Conservation (phyloP, 1,140 invertebrate genomes). For the Bradynema listronoti region DNA sequence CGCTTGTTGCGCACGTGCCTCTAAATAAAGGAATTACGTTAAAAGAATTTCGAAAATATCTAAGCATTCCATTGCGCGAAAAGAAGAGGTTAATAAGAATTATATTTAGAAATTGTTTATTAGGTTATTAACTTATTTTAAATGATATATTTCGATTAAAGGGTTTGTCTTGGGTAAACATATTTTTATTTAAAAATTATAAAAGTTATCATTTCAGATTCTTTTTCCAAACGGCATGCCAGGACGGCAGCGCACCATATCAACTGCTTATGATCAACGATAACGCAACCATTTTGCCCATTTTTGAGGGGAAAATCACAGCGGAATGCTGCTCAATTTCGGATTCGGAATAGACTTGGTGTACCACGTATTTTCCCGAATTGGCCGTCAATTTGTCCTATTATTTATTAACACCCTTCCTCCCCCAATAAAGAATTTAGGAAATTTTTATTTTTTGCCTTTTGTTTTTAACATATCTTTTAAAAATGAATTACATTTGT, state of each 20-base stretch:
- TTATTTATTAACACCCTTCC: too few relatives aligned
- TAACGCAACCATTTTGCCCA: constrained; percentile 41
- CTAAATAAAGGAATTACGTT: constrained; percentile 32
- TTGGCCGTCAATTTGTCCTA: too few relatives aligned
- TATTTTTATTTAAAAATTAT: constrained; percentile 8
- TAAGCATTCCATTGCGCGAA: constrained; percentile 36
- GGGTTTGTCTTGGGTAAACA: background rate
- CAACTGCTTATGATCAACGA: constrained; percentile 45
- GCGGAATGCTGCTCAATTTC: constrained; percentile 44
- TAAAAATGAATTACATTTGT: too few relatives aligned
- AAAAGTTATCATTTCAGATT: constrained; percentile 36
- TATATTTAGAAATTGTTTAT: constrained; percentile 16
- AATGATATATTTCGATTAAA: background rate
- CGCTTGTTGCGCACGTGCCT: constrained; percentile 50
- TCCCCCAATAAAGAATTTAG: too few relatives aligned
- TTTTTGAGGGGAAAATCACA: constrained; percentile 47
- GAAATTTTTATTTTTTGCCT: too few relatives aligned
- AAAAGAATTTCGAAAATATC: constrained; percentile 40
- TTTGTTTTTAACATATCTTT: too few relatives aligned
- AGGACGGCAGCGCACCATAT: constrained; percentile 49
- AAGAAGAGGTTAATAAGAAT: constrained; percentile 41
- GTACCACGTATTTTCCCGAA: too few relatives aligned
- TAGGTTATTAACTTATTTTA: background rate
- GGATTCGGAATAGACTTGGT: constrained; percentile 33
- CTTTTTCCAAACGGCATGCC: constrained; percentile 54